Percentiles rank a stretch among this genome's conserved stretches.
Conservation (phyloP, 2,113 vertebrate genomes). For the human region GRCh38 chr5:97018501-97019000, state of each 20-base stretch:
- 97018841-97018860: background rate
- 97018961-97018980: conserved; percentile 26
- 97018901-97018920: conserved; percentile 34
- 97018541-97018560: background rate
- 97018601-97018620: background rate
- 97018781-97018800: background rate
- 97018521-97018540: background rate
- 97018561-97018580: background rate
- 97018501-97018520: background rate
- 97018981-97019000: conserved; percentile 46
- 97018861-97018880: background rate
- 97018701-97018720: background rate
- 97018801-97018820: background rate
- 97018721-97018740: background rate
- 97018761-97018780: background rate
- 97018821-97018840: background rate
- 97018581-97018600: conserved; percentile 42
- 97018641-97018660: background rate
- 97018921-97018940: conserved; percentile 30
- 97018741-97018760: background rate
- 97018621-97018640: background rate
- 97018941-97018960: conserved; percentile 50
- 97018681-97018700: conserved; percentile 10
- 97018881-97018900: conserved; percentile 43
- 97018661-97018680: background rate